A percentile compares a stretch with the other conserved stretches of the same genome.
These are phyloP conservation scores for Chymomyza procnemis DNA, from an alignment of 2,888 invertebrate species.

Conservation along the genomic window DNA sequence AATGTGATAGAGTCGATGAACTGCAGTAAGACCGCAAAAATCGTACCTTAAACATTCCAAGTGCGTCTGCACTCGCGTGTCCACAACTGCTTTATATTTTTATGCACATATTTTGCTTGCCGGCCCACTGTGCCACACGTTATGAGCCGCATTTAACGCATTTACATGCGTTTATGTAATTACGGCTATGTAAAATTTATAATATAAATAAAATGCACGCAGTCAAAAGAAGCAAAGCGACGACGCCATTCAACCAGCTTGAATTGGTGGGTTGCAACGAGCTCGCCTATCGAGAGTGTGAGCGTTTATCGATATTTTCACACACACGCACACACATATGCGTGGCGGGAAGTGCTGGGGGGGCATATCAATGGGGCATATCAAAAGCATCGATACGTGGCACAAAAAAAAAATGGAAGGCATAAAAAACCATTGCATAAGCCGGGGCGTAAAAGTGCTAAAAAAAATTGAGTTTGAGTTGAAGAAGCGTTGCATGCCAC, in stretches of 20 bases:
- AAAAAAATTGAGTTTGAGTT: conserved; percentile 15
- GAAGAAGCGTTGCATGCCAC: background rate
- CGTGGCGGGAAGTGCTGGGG: no score
- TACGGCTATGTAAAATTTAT: conserved; percentile 68
- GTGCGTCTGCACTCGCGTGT: no score
- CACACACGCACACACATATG: background rate
- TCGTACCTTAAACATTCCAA: no score
- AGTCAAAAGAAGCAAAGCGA: conserved; percentile 38
- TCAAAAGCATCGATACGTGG: conserved; percentile 24
- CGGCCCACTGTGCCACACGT: background rate
- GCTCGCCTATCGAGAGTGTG: conserved; percentile 2
- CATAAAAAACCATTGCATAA: conserved; percentile 49
- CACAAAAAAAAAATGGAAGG: conserved; percentile 14
- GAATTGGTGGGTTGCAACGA: background rate
- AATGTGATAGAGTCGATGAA: no score
- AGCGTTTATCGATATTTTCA: conserved; percentile 40
- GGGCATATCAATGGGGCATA: background rate
- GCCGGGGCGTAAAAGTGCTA: conserved; percentile 28
- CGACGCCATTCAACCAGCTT: conserved; percentile 5
- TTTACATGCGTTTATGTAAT: conserved; percentile 64
- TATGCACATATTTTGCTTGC: no score
- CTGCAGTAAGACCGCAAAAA: no score
- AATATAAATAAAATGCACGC: conserved; percentile 70
- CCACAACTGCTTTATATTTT: no score
- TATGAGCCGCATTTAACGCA: conserved; percentile 26